Conservation (phyloP, 2,797 vertebrate genomes). For the Alcedo quadribrachys region DNA sequence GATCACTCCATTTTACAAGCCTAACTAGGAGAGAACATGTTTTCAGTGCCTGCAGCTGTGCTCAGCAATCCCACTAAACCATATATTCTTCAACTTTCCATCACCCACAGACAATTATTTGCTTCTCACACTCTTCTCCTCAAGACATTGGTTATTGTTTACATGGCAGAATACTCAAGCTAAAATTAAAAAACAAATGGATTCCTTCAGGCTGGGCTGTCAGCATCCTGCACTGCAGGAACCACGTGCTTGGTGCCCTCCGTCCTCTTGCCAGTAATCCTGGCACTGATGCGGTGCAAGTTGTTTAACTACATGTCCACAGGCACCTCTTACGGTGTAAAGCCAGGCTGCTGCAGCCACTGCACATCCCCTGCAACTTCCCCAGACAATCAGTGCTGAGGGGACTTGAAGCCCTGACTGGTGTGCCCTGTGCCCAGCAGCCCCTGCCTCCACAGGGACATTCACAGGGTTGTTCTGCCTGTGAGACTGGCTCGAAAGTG, state of each 20-base stretch:
- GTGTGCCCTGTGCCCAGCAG: background rate
- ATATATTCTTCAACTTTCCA: constrained; percentile 7
- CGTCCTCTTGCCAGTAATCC: rapidly evolving
- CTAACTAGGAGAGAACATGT: constrained; percentile 11
- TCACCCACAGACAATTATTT: background rate
- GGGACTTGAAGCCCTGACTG: background rate
- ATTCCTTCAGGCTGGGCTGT: constrained; percentile 2
- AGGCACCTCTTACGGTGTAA: background rate
- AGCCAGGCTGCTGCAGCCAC: background rate
- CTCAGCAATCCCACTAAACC: background rate
- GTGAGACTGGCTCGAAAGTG: background rate
- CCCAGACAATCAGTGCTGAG: rapidly evolving
- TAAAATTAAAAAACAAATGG: constrained; percentile 2
- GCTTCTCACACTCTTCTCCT: background rate
- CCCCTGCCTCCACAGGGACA: too few relatives aligned
- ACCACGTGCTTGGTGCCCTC: background rate
- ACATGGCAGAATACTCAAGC: background rate
- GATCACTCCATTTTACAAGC: constrained; percentile 19
- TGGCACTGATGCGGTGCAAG: background rate
- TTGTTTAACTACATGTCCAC: background rate
- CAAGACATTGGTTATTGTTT: constrained; percentile 26
- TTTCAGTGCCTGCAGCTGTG: constrained; percentile 29
- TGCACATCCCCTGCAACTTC: background rate
- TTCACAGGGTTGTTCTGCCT: too few relatives aligned
- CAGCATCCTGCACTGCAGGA: background rate